These are phyloP conservation scores for Bilobella aurantiaca DNA, from an alignment of 1,140 invertebrate species.

Conservation along the genomic window DNA sequence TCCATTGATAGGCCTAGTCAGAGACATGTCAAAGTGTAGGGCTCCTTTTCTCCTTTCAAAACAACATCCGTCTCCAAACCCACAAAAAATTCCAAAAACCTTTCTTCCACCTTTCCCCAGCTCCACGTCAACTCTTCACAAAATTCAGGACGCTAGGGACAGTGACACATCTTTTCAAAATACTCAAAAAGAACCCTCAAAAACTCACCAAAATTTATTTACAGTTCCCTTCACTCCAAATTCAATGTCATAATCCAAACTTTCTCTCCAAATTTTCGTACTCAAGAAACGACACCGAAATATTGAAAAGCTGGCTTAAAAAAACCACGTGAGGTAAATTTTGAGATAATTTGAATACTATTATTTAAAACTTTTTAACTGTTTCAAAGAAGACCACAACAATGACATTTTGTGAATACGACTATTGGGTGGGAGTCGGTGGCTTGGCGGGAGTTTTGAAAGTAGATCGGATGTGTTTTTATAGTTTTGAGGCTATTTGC, in stretches of 20 bases:
- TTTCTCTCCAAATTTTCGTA: no score
- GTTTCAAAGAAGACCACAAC: no score
- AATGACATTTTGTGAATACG: no score
- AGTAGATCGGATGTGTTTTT: constrained; percentile 21
- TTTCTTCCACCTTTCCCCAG: not conserved
- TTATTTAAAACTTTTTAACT: no score
- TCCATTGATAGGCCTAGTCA: not conserved
- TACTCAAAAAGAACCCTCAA: no score
- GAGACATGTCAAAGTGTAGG: not conserved
- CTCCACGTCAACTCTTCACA: no score
- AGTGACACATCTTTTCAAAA: no score
- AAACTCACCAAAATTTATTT: no score
- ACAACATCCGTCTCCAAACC: not conserved
- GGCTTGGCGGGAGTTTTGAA: not conserved
- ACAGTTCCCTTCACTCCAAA: no score
- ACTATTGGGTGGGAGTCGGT: no score
- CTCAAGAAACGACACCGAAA: not conserved
- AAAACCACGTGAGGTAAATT: not conserved
- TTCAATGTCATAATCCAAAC: no score
- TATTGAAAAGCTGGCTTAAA: not conserved
- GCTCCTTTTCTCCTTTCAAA: not conserved
- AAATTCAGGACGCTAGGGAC: no score
- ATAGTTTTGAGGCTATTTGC: not conserved
- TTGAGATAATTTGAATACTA: not conserved
- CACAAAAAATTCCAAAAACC: not conserved